Evolutionary conservation across 2,797 vertebrate genomes (phyloP), one percentile per base, ranked within the genome.

Genomic region (Petrocephalus sullivani): DNA sequence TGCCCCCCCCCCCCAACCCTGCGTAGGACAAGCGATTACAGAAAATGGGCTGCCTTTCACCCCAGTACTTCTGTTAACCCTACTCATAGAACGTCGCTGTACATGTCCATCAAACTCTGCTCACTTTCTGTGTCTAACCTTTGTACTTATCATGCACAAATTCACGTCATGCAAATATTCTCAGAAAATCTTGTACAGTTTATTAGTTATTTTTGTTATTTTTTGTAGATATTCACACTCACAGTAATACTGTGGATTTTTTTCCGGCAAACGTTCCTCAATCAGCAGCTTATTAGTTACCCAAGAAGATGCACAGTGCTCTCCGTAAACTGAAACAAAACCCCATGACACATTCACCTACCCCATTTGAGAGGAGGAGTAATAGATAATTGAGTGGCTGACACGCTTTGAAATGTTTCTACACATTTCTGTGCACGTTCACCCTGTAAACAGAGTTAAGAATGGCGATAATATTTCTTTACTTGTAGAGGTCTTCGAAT

Each of bases 191-290:
- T 28, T 41, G 51, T 71, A 33, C 49, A 88, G 12, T 88, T 88
- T 88, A 88, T 88, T 88, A 83, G 46, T 64, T 33, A 41, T 85
- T 85, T 46, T 6, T 83, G 82, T 84, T 85, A 1, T 67, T 67
- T 33, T 33, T 67, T 33, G 41, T 60, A 28, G 28, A 14, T 7
- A n/a, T 57, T 58, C 53, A 54, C 4, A n/a, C 21, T 54, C 33
- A 85, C 46, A 84, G n/a, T 33, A 82, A 46, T 84, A n/a, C 21
- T 61, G 28, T 58, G 16, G 10, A 23, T 84, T 23, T 53, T 60
- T 78, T 78, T 46, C 33, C 16, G 33, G 67, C 46, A 84, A 75
- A 75, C 14, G 37, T 41, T 75, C 71, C 37, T 46, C 71, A 78
- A 78, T 46, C 71, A 78, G 37, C 71, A 78, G 71, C 37, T 75